Conservation (phyloP, 2,888 invertebrate genomes). For the Epirrita christyi region DNA sequence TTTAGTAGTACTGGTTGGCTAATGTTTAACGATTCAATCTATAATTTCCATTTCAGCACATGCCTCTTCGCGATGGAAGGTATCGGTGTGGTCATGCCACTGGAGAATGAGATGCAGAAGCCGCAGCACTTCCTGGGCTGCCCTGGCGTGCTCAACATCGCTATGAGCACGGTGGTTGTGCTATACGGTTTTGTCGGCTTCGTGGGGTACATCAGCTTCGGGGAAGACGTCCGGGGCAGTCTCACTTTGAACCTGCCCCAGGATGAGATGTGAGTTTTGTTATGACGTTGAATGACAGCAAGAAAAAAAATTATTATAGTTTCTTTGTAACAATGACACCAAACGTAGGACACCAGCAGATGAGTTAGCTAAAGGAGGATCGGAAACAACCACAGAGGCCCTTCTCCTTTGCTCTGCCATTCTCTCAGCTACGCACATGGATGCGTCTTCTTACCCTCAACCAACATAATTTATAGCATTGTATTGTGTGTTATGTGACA, state of each 20-base stretch:
- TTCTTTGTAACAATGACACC: too few species aligned
- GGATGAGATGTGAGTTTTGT: constrained; percentile 87
- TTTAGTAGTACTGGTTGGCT: too few species aligned
- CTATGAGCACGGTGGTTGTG: constrained; percentile 92
- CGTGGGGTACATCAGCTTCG: constrained; percentile 94
- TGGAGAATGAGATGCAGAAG: constrained; percentile 96
- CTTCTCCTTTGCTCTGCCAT: too few species aligned
- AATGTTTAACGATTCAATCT: too few species aligned
- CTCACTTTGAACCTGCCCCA: constrained; percentile 93
- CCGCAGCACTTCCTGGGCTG: constrained; percentile 92
- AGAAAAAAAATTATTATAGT: too few species aligned
- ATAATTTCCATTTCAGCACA: constrained; percentile 83
- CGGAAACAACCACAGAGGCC: too few species aligned
- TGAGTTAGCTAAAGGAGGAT: too few species aligned
- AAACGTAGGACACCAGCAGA: too few species aligned
- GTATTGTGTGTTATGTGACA: too few species aligned
- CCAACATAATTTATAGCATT: too few species aligned
- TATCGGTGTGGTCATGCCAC: constrained; percentile 96
- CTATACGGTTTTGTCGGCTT: constrained; percentile 94
- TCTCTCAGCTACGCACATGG: too few species aligned
- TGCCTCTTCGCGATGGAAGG: constrained; percentile 99
- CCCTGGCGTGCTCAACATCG: constrained; percentile 94
- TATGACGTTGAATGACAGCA: not conserved
- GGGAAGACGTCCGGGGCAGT: constrained; percentile 88
- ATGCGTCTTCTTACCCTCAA: too few species aligned